Evolutionary conservation across 2,797 vertebrate species (phyloP).

Genomic region (Anguilla anguilla): DNA sequence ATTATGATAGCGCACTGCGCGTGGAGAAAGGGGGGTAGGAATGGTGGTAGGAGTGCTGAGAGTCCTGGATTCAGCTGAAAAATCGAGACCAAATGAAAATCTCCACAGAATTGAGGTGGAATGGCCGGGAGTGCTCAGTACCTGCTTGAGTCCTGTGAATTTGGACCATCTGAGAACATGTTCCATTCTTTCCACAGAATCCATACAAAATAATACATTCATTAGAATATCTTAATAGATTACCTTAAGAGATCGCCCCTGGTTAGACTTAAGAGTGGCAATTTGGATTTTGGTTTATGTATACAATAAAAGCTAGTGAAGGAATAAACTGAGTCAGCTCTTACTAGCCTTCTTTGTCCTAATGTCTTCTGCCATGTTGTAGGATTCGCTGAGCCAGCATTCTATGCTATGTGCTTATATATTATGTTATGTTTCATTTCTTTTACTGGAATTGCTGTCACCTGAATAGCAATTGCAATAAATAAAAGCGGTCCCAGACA

Average conservation of each 20-base stretch:
- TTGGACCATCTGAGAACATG: neutral
- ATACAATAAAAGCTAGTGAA: neutral
- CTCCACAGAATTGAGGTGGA: slow-evolving; percentile 2
- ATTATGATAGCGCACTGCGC: slow-evolving; percentile 61
- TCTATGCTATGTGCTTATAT: neutral
- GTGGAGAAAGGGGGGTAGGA: slow-evolving; percentile 34
- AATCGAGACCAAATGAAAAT: neutral
- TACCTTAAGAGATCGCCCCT: neutral
- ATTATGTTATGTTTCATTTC: neutral
- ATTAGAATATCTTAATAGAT: slow-evolving; percentile 20
- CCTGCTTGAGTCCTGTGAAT: neutral
- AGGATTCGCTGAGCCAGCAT: neutral
- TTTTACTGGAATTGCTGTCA: neutral
- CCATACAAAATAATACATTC: neutral
- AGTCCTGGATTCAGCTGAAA: neutral
- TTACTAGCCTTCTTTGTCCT: neutral
- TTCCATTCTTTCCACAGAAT: too few relatives aligned
- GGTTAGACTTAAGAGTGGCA: neutral
- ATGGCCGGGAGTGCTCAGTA: neutral
- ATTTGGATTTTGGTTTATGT: neutral
- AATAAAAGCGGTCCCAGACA: neutral
- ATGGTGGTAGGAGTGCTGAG: neutral
- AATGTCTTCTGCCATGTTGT: slow-evolving; percentile 10
- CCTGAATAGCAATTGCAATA: neutral
- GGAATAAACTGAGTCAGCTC: slow-evolving; percentile 4